Evolutionary conservation across 2,888 invertebrate genomes (phyloP).

Genomic region (Graphium colonna): DNA sequence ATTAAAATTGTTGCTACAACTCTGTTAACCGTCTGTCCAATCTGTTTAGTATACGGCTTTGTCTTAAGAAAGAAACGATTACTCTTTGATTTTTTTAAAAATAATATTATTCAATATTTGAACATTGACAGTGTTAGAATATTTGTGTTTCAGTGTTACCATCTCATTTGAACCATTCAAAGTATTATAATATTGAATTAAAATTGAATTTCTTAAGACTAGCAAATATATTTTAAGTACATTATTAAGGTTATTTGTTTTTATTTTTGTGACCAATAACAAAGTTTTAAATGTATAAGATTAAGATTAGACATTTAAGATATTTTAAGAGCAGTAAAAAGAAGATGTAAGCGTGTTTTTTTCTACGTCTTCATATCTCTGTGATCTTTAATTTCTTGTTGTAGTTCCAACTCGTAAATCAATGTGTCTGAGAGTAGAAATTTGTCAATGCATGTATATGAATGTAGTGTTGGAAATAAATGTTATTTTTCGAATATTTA

Average conservation of each 20-base stretch:
- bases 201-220: conserved; percentile 57
- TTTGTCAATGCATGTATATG: conserved; percentile 73
- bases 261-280: conserved; percentile 75
- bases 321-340: conserved; percentile 63
- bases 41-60: conserved; percentile 22
- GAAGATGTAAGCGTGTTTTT: conserved; percentile 62
- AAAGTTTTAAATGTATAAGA: conserved; percentile 59
- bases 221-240: conserved; percentile 46
- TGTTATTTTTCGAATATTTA: conserved; percentile 64
- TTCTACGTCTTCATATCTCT: conserved; percentile 69
- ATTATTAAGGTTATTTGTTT: conserved; percentile 50
- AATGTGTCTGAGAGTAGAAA: conserved; percentile 61
- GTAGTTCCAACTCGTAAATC: conserved; percentile 64
- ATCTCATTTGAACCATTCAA: conserved; percentile 7
- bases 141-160: conserved; percentile 16
- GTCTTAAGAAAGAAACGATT: conserved; percentile 23
- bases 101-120: conserved; percentile 22
- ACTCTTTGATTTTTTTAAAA: conserved; percentile 18
- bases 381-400: conserved; percentile 72
- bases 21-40: conserved; percentile 25
- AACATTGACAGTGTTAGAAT: conserved; percentile 19
- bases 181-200: conserved; percentile 12
- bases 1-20: conserved; percentile 26
- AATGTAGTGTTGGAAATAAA: conserved; percentile 73
- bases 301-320: conserved; percentile 64